A percentile compares a stretch with the other conserved stretches of the same genome.
Conservation (phyloP, 1,140 invertebrate genomes). For the Leptestheria dahalacensis region DNA sequence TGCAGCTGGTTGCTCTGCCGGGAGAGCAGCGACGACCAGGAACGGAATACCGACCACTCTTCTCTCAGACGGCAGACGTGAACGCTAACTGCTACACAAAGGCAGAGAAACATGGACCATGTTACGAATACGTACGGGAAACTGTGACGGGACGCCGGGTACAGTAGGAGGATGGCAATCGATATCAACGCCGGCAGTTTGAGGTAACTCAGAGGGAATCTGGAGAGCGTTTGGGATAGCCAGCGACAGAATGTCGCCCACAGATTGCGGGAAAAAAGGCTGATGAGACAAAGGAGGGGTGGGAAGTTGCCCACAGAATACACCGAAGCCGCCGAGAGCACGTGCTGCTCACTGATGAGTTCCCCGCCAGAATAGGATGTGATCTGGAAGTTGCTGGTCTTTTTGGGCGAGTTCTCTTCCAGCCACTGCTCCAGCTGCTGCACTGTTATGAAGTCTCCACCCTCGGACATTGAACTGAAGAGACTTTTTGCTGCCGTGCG, state of each 20-base stretch:
- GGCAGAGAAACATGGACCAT: neutral
- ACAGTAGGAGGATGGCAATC: neutral
- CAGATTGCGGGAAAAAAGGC: neutral
- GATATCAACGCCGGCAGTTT: neutral
- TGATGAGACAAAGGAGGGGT: conserved; percentile 1
- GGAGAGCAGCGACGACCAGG: conserved; percentile 9
- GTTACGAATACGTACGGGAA: conserved; percentile 2
- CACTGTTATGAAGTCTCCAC: conserved; percentile 2
- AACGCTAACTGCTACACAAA: conserved; percentile 1
- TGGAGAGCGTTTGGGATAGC: neutral
- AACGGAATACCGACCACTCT: conserved; percentile 10
- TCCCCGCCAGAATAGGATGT: conserved; percentile 6
- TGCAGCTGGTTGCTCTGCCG: conserved; percentile 4
- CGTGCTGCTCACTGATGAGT: conserved; percentile 14
- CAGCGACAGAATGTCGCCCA: neutral
- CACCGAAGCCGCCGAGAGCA: conserved; percentile 11
- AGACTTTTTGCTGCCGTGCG: conserved; percentile 5
- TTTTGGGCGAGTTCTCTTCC: neutral
- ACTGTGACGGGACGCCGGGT: neutral
- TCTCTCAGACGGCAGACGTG: neutral
- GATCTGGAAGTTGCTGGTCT: neutral
- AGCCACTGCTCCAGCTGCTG: conserved; percentile 7
- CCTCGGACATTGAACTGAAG: neutral
- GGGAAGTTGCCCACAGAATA: conserved; percentile 10
- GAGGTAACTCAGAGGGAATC: neutral